Conservation (phyloP, 1,140 invertebrate genomes). For the Caenorhabditis remanei region DNA sequence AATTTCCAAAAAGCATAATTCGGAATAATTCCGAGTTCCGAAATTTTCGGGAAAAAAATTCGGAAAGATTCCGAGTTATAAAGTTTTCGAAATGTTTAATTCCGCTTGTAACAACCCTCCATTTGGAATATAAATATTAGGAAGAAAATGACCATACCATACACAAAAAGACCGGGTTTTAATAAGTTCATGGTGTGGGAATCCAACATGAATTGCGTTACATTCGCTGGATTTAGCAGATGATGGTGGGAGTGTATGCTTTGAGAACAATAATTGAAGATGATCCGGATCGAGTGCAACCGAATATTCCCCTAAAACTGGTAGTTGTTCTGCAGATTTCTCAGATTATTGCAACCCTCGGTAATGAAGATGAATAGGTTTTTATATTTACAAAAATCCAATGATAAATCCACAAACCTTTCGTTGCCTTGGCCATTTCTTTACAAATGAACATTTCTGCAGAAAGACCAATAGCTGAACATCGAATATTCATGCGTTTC, state of each 20-base stretch:
- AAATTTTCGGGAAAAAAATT: too few relatives aligned
- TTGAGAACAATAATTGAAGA: slow-evolving; percentile 83
- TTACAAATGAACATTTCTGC: slow-evolving; percentile 94
- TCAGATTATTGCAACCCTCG: slow-evolving; percentile 3
- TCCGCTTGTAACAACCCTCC: too few relatives aligned
- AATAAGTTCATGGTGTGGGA: slow-evolving; percentile 79
- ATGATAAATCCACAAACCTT: slow-evolving; percentile 81
- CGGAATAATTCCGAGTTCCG: too few relatives aligned
- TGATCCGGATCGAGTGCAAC: slow-evolving; percentile 92
- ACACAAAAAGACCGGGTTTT: slow-evolving; percentile 82
- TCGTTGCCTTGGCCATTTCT: slow-evolving; percentile 86
- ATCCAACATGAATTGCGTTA: slow-evolving; percentile 92
- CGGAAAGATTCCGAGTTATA: too few relatives aligned
- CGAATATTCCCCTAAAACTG: slow-evolving; percentile 82
- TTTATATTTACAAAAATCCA: too few relatives aligned
- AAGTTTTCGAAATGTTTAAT: too few relatives aligned
- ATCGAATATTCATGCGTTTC: slow-evolving; percentile 82
- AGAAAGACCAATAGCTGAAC: slow-evolving; percentile 92
- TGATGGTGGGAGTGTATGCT: slow-evolving; percentile 89
- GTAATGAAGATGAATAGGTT: too few relatives aligned
- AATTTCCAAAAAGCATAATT: too few relatives aligned
- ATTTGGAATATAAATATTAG: not conserved
- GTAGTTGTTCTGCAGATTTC: not conserved
- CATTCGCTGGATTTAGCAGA: slow-evolving; percentile 82
- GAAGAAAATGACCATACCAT: slow-evolving; percentile 82